Percentiles rank a stretch among this genome's conserved stretches.
phyloP scores from a whole-genome alignment of 2,797 vertebrate species.

The Lemur catta region DNA sequence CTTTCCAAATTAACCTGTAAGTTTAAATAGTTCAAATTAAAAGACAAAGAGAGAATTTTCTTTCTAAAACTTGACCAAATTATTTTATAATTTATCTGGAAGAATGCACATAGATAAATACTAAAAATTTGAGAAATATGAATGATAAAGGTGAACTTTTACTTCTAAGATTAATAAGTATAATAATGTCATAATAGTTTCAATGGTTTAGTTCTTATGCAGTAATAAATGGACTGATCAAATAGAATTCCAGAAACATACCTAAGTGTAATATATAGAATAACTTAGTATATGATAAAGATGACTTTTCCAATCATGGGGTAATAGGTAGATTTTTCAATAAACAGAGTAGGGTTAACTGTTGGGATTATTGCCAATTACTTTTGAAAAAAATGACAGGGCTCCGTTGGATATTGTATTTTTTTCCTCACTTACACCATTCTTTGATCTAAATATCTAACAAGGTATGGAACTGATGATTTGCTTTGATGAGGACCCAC shows the following conservation, averaged over 20 bases:
- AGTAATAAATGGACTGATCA: not conserved
- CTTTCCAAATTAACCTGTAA: not conserved
- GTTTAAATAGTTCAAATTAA: slow-evolving; percentile 21
- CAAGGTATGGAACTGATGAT: not conserved
- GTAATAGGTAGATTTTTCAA: not conserved
- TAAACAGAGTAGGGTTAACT: not conserved
- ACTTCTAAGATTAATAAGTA: not conserved
- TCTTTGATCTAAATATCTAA: not conserved
- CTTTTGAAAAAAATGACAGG: not conserved
- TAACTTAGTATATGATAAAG: not conserved
- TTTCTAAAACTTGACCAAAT: slow-evolving; percentile 8
- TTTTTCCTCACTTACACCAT: not conserved
- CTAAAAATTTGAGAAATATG: not conserved
- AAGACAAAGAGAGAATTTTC: not conserved
- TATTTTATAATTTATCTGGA: not conserved
- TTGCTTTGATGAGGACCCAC: not conserved
- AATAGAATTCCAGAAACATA: not conserved
- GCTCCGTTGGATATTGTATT: not conserved
- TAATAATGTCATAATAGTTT: not conserved
- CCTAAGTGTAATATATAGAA: not conserved
- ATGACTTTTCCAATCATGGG: not conserved
- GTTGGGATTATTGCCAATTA: not conserved
- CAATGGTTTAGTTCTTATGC: not conserved
- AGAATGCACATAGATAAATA: not conserved
- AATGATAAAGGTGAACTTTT: not conserved